Evolutionary conservation across 2,888 invertebrate species (phyloP).

Genomic region (Dryobotodes eremita): DNA sequence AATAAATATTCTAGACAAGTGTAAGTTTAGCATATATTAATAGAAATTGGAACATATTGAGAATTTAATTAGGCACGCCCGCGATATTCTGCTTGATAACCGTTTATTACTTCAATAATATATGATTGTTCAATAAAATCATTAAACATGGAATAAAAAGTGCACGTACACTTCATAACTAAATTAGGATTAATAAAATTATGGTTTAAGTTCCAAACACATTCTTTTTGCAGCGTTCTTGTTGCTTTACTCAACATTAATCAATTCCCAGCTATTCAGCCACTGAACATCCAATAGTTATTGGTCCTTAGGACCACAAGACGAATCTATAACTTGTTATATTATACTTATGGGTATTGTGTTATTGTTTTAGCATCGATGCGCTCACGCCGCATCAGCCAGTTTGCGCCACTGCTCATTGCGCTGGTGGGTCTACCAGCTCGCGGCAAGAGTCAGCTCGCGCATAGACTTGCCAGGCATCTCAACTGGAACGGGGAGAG

Average conservation of each 20-base stretch:
- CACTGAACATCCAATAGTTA: background rate
- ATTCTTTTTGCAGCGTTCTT: background rate
- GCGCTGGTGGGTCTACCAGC: conserved; percentile 98
- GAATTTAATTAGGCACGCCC: conserved; percentile 55
- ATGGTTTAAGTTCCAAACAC: background rate
- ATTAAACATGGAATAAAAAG: background rate
- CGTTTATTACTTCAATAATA: conserved; percentile 25
- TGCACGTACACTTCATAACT: conserved; percentile 5
- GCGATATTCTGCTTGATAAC: conserved; percentile 25
- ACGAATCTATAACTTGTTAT: background rate
- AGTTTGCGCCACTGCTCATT: conserved; percentile 94
- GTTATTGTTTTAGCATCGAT: conserved; percentile 85
- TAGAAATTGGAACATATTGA: conserved; percentile 44
- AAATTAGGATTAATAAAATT: background rate
- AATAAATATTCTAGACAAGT: conserved; percentile 48
- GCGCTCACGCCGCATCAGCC: conserved; percentile 87
- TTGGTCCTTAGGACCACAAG: background rate
- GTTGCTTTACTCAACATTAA: background rate
- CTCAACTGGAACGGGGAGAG: conserved; percentile 97
- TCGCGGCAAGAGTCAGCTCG: conserved; percentile 97
- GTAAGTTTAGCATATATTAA: conserved; percentile 27
- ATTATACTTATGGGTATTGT: background rate
- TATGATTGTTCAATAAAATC: conserved; percentile 24
- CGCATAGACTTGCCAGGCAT: conserved; percentile 96
- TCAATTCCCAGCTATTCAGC: background rate